phyloP scores from a whole-genome alignment of 2,888 invertebrate species.

The Zygaena filipendulae region DNA sequence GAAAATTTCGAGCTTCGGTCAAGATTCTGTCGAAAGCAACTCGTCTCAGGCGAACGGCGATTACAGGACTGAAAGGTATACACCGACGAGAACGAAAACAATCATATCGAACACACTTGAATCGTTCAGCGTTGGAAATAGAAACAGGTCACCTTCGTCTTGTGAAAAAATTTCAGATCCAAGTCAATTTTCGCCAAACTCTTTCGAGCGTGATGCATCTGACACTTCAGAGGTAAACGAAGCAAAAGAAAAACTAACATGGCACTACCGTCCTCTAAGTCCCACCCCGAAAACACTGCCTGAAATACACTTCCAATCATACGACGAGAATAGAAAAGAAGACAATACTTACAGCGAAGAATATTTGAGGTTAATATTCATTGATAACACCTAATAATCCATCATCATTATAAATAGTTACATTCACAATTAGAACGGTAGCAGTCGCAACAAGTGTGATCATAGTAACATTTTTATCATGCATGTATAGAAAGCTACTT shows the following conservation, averaged over 20 bases:
- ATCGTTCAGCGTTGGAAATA: slow-evolving; percentile 49
- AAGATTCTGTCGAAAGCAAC: slow-evolving; percentile 50
- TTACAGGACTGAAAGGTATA: slow-evolving; percentile 53
- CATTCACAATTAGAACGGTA: too few species aligned
- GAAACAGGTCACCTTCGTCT: slow-evolving; percentile 51
- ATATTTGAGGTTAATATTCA: slow-evolving; percentile 62
- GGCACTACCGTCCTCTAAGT: slow-evolving; percentile 55
- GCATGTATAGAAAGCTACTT: slow-evolving; percentile 35
- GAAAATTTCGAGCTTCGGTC: slow-evolving; percentile 63
- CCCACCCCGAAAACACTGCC: slow-evolving; percentile 40
- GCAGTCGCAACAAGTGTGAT: too few species aligned
- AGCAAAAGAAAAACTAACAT: slow-evolving; percentile 45
- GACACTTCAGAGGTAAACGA: slow-evolving; percentile 26
- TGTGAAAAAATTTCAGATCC: slow-evolving; percentile 48
- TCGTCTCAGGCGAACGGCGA: slow-evolving; percentile 40
- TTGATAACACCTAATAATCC: too few species aligned
- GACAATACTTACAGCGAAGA: slow-evolving; percentile 47
- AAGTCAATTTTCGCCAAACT: slow-evolving; percentile 28
- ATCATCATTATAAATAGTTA: too few species aligned
- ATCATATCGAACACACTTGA: slow-evolving; percentile 47
- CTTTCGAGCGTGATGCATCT: slow-evolving; percentile 34
- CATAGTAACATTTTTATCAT: slow-evolving; percentile 30
- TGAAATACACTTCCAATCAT: slow-evolving; percentile 65
- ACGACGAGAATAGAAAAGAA: slow-evolving; percentile 52
- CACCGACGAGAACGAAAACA: slow-evolving; percentile 53